These are phyloP conservation scores for Crocidura indochinensis DNA, from an alignment of 2,797 vertebrate species.

Conservation along the genomic window DNA sequence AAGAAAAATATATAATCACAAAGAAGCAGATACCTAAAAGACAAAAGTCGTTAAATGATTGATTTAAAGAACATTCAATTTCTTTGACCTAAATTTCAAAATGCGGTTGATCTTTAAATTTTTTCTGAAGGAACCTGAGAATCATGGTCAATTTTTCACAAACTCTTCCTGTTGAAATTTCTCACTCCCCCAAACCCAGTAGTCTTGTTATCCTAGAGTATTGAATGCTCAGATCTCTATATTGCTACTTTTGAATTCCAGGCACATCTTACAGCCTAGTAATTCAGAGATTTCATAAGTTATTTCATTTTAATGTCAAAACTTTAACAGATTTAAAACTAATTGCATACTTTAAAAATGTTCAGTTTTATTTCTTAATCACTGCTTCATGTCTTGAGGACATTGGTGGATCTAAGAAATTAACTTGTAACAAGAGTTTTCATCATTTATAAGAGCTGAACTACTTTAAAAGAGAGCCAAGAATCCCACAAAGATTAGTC, in stretches of 20 bases:
- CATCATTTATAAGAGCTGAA: not conserved
- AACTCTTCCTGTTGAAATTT: not conserved
- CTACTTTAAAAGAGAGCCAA: not conserved
- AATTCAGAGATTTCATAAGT: conserved; percentile 3
- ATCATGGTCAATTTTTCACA: conserved; percentile 20
- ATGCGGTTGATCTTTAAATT: not conserved
- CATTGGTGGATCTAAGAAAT: conserved; percentile 9
- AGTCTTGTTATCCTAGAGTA: not conserved
- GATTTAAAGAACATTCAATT: conserved; percentile 11
- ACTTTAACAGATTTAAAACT: conserved; percentile 43
- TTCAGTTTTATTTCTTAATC: conserved; percentile 41
- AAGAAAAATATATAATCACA: no score
- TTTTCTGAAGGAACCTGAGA: conserved; percentile 28
- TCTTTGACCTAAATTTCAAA: not conserved
- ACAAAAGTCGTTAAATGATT: not conserved
- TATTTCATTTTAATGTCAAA: conserved; percentile 54
- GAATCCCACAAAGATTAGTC: not conserved
- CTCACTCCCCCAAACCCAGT: not conserved
- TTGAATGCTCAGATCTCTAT: not conserved
- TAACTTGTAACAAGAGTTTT: not conserved
- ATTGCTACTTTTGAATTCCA: not conserved
- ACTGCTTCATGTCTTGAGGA: conserved; percentile 13
- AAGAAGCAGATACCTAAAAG: conserved; percentile 6
- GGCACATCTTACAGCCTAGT: not conserved
- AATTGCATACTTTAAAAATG: conserved; percentile 6